Percentiles rank a stretch among this genome's conserved stretches.
These are phyloP conservation scores for Gymnothorax reevesii DNA, from an alignment of 2,797 vertebrate species.

Conservation along the genomic window DNA sequence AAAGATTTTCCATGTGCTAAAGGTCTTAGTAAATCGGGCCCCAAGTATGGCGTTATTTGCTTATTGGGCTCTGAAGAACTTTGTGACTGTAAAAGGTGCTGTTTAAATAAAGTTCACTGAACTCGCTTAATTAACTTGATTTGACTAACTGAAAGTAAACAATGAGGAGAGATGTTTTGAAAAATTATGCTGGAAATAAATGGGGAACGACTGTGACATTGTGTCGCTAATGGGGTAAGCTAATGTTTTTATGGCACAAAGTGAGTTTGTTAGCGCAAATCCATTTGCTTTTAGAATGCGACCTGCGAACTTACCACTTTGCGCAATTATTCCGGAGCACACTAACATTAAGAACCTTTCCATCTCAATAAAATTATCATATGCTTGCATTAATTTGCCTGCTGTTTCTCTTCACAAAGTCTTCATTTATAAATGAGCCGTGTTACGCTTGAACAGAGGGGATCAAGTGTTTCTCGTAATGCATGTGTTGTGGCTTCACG, in stretches of 20 bases:
- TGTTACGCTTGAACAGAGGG: not conserved
- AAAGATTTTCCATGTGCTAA: too few relatives aligned
- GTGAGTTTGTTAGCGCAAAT: not conserved
- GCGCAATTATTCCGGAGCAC: not conserved
- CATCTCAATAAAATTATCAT: not conserved
- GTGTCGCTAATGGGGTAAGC: not conserved
- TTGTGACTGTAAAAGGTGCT: too few relatives aligned
- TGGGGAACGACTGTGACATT: not conserved
- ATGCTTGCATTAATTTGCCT: not conserved
- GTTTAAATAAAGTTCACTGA: too few relatives aligned
- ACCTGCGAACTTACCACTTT: not conserved
- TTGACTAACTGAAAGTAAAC: not conserved
- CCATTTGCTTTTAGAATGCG: not conserved
- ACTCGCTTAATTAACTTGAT: not conserved
- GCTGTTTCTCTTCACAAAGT: not conserved
- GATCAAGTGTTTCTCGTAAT: not conserved
- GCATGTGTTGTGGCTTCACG: not conserved
- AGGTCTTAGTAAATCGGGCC: too few relatives aligned
- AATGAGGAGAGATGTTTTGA: not conserved
- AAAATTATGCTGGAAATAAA: not conserved
- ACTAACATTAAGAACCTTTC: not conserved
- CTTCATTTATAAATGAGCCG: not conserved
- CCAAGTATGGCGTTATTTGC: not conserved
- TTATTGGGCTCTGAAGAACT: too few relatives aligned
- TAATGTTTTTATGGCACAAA: not conserved